Evolutionary conservation across 2,113 vertebrate species (phyloP), one percentile per base, ranked within the genome.

Genomic region (Notarius lentiginosus): DNA sequence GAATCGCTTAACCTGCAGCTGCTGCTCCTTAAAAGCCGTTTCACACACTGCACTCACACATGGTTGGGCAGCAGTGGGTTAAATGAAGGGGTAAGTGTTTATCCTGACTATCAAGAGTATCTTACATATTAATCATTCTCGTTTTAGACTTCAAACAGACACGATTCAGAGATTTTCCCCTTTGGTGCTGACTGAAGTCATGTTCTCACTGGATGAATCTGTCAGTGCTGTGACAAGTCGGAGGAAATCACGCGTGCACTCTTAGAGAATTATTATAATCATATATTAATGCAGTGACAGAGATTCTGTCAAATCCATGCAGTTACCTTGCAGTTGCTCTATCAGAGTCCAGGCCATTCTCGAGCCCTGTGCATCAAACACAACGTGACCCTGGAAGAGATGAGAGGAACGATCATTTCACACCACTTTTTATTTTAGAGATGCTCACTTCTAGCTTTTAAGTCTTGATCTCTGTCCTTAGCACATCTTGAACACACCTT

Each of bases 321-420:
- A 1, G 84, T 83, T 94, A 98, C 98, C 97, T 96, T 99, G 98
- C 0, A 99, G 96, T 88, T 99, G 98, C 85, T 99, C 97, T 0
- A 99, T 98, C 20, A 98, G 97, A 0, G 98, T 99, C 98, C 97
- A 98, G 4, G 98, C 97, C 97, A 99, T 99, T 91, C 98, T 96
- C 85, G 98, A 98, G 14, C 98, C 98, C 22, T 98, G 98, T 86
- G 97, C 98, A 11, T 99, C 98, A 49, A 99, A 99, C 89, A 99
- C 97, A 63, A 99, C 98, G 22, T 98, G 98, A 58, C 98, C 98
- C 98, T 99, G 91, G 41, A 84, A 84, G 86, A 87, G 70, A 86
- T 47, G 24, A 83, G 2, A 34, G 20, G 7, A 58, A 1, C 63
- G 56, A 88, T 63, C 1, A 65, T 79, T 15, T 53, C 61, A 86